Evolutionary conservation across 2,797 vertebrate genomes (phyloP), one percentile per base, ranked within the genome.

Genomic region (Chelmon rostratus): DNA sequence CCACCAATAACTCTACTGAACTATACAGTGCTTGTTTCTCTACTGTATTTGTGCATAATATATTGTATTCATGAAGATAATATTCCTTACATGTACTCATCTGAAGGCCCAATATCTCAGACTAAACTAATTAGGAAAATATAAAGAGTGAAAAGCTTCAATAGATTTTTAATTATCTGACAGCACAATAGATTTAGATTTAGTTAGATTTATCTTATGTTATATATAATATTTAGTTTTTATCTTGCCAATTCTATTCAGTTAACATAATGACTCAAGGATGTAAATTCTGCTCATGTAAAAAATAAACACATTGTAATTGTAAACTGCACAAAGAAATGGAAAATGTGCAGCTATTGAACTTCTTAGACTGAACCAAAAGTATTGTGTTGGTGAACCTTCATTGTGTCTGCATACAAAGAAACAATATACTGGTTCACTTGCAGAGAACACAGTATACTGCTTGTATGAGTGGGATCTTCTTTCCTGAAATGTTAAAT

Each of bases 401-500:
- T 78, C 33, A 73, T 37, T 78, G 76, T 74, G 63, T 85, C 57
- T 57, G 42, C 19, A 81, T 49, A 73, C 66, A 91, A 79, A 78
- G 70, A 86, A 74, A 85, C 62, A 81, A 70, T 74, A 75, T 52
- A 83, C 16, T 19, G 44, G 35, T 71, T 37, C 59, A 33, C 42
- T 47, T 78, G 37, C 58, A 78, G 23, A 83, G 49, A 66, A 46
- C 56, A 74, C 50, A 69, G 64, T 63, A 38, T 33, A 57, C 33
- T 42, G 11, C 66, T 58, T 75, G 52, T 67, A 40, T 70, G 50
- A 74, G 73, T 59, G 68, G 72, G 78, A 69, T 78, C 76, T 76
- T 81, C 69, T 79, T 86, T 62, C 68, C 84, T 79, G 82, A 93
- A 91, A 91, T 88, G 83, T 76, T 84, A 82, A 86, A 87, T 79